Base-by-base conservation (phyloP, 2,797 vertebrate species). In the Danio jaintianensis region DNA sequence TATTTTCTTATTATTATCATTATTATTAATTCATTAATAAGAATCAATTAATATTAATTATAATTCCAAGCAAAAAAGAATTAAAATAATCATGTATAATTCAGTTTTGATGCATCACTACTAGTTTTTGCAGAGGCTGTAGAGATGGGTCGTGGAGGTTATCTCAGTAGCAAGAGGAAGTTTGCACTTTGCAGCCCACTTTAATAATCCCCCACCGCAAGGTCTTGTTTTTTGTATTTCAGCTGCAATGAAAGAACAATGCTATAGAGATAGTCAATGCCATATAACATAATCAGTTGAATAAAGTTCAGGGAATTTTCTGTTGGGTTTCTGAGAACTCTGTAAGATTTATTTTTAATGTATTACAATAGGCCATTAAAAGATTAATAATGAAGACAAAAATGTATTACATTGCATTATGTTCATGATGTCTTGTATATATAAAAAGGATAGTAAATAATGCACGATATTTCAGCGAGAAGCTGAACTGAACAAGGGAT, bases 111-210 rank as follows among this genome's bases (percentile, higher is more conserved):
- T 69, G 67, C 3, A 7, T 53, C 67, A 18, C 48, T 36, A n/a
- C 67, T 70, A 29, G 6, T 15, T 18, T 70, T 45, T 61, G 29
- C 45, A 63, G 36, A 66, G 55, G 48, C 18, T 55, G 13, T 36
- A 55, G n/a, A 66, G 3, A 43, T 29, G n/a, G 50, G 36, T 75
- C 47, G 55, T 12, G 22, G 20, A 56, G 18, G 40, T 75, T 64
- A 36, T 18, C 75, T 45, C 15, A 56, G 5, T 58, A 56, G 5
- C 22, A 67, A 67, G 40, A 66, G 22, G 64, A 67, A 56, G 52
- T 67, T 55, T 55, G 52, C 64, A 20, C 15, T 67, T 55, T 55
- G 52, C 64, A 16, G 20, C 62, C 50, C 75, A 58, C 53, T 78
- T 40, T 12, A 78, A 18, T 59, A 13, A 55, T 50, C 20, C 55